phyloP scores from a whole-genome alignment of 2,888 invertebrate species.

The Trachelus iudaicus region DNA sequence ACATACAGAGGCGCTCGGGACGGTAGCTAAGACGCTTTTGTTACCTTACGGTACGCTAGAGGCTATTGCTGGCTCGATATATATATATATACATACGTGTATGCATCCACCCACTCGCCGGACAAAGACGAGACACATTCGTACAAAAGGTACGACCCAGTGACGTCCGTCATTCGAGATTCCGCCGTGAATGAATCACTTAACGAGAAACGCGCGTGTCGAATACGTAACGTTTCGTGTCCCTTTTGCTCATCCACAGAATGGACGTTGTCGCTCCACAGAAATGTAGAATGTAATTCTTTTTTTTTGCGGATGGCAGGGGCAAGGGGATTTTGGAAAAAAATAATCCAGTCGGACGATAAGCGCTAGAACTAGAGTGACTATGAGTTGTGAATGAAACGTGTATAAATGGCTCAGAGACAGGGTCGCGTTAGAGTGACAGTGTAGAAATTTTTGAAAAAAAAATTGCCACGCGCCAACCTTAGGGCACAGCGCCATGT shows the following conservation, averaged over 20 bases:
- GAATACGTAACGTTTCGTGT: conserved; percentile 40
- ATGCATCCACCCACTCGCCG: not conserved
- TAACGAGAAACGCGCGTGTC: conserved; percentile 42
- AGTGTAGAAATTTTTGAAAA: not conserved
- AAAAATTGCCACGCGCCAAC: not conserved
- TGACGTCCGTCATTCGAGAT: conserved; percentile 27
- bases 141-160: conserved; percentile 23
- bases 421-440: not conserved
- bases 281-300: not conserved
- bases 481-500: not conserved
- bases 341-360: not conserved
- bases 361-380: not conserved
- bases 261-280: not conserved
- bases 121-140: not conserved
- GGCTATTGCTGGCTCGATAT: not conserved
- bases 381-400: not conserved
- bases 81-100: no score
- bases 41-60: not conserved
- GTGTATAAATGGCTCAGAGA: not conserved
- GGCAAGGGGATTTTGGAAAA: no score
- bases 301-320: no score
- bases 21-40: not conserved
- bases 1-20: not conserved
- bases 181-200: conserved; percentile 51
- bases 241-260: not conserved